phyloP scores from a whole-genome alignment of 2,888 invertebrate genomes.

The Drosophila pegasa region DNA sequence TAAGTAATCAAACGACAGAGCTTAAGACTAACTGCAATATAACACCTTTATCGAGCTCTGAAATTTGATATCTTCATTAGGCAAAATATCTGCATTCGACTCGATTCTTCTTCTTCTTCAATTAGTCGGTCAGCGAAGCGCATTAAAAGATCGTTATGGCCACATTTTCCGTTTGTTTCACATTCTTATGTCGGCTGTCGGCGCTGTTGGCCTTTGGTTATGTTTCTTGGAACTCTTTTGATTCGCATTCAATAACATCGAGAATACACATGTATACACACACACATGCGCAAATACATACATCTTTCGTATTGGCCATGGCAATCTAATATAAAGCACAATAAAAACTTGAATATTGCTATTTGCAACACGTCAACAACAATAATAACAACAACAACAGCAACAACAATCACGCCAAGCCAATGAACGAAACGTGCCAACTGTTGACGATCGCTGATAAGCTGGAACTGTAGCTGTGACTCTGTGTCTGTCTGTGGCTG shows the following conservation, averaged over 20 bases:
- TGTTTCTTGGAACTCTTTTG: slow-evolving; percentile 71
- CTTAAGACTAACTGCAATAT: too few species aligned
- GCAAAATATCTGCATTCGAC: not conserved
- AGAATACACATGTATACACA: slow-evolving; percentile 43
- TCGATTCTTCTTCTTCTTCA: not conserved
- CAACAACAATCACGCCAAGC: slow-evolving; percentile 66
- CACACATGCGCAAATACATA: slow-evolving; percentile 1
- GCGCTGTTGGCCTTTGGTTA: slow-evolving; percentile 39
- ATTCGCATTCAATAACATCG: slow-evolving; percentile 67
- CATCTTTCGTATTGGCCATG: slow-evolving; percentile 73
- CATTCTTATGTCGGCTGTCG: slow-evolving; percentile 35
- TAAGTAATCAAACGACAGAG: too few species aligned
- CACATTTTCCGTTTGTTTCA: slow-evolving; percentile 5
- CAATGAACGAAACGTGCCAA: slow-evolving; percentile 81
- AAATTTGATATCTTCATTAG: not conserved
- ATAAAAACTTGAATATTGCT: slow-evolving; percentile 77
- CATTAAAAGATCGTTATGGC: slow-evolving; percentile 36
- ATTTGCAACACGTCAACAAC: slow-evolving; percentile 77
- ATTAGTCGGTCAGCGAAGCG: slow-evolving; percentile 20
- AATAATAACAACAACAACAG: slow-evolving; percentile 43
- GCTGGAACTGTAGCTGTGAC: slow-evolving; percentile 33
- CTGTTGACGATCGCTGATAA: slow-evolving; percentile 77
- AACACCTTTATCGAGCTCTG: too few species aligned
- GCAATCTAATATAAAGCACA: slow-evolving; percentile 79
- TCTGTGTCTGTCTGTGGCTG: slow-evolving; percentile 1